Percentiles rank a stretch among this genome's conserved stretches.
These are phyloP conservation scores for Cryptus armator DNA, from an alignment of 2,888 invertebrate species.

Conservation along the genomic window DNA sequence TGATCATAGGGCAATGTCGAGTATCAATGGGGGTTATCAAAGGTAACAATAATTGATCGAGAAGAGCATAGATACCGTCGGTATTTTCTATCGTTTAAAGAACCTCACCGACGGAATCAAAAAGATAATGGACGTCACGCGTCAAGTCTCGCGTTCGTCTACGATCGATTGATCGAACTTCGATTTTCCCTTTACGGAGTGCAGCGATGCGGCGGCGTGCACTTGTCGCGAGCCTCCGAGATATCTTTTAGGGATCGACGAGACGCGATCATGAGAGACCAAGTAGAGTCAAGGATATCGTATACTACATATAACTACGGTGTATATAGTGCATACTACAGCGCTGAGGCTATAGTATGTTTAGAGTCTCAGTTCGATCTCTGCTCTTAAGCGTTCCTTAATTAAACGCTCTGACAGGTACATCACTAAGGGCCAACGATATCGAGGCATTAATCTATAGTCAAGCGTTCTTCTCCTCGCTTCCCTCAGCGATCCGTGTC, in stretches of 20 bases:
- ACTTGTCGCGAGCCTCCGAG: slow-evolving; percentile 34
- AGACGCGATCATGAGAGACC: neutral
- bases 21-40: slow-evolving; percentile 26
- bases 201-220: slow-evolving; percentile 15
- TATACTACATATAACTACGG: neutral
- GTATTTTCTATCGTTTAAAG: neutral
- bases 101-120: slow-evolving; percentile 12
- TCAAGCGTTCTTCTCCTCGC: neutral
- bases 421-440: slow-evolving; percentile 77
- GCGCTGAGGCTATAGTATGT: neutral
- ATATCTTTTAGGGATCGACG: slow-evolving; percentile 35
- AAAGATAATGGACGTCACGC: slow-evolving; percentile 47
- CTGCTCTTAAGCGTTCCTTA: slow-evolving; percentile 80
- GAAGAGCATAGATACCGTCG: neutral
- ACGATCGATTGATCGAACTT: slow-evolving; percentile 36
- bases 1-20: slow-evolving; percentile 9
- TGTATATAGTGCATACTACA: neutral
- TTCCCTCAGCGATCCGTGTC: slow-evolving; percentile 29
- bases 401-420: slow-evolving; percentile 83
- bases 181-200: neutral
- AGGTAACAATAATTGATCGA: slow-evolving; percentile 22
- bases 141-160: slow-evolving; percentile 43
- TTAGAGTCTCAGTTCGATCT: slow-evolving; percentile 55
- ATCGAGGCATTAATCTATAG: slow-evolving; percentile 51
- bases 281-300: neutral